These are phyloP conservation scores for Synaphobranchus kaupii DNA, from an alignment of 2,797 vertebrate species.

Conservation along the genomic window DNA sequence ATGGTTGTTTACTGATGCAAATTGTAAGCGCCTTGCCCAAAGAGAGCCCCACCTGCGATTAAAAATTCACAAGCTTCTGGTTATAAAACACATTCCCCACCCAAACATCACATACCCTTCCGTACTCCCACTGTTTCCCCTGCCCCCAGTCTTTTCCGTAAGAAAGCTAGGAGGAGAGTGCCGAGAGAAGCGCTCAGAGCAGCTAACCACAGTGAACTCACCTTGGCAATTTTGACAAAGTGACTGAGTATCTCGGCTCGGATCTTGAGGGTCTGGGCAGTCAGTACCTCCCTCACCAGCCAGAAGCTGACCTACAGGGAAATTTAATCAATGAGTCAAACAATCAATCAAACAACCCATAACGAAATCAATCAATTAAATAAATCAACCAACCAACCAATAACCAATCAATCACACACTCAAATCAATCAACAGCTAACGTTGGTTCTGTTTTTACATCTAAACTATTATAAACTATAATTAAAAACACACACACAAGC, in stretches of 20 bases:
- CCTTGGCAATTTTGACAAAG: slow-evolving; percentile 97
- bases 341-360: background rate
- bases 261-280: slow-evolving; percentile 94
- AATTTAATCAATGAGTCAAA: background rate
- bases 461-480: too few relatives aligned
- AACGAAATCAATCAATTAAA: background rate
- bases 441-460: too few relatives aligned
- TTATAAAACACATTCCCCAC: too few relatives aligned
- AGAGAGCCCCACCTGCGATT: too few relatives aligned
- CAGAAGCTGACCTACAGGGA: slow-evolving; percentile 90
- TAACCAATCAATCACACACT: background rate
- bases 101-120: too few relatives aligned
- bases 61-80: too few relatives aligned
- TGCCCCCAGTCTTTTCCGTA: background rate
- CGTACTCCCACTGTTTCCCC: too few relatives aligned
- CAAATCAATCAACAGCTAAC: too few relatives aligned
- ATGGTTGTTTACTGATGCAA: too few relatives aligned
- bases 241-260: slow-evolving; percentile 92
- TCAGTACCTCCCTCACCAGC: slow-evolving; percentile 94
- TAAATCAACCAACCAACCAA: background rate
- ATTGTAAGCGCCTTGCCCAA: too few relatives aligned
- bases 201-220: slow-evolving; percentile 64
- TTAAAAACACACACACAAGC: too few relatives aligned
- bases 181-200: background rate
- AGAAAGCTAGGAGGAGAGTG: background rate